Conservation (phyloP, 2,113 vertebrate genomes). For the Lepisosteus osseus region DNA sequence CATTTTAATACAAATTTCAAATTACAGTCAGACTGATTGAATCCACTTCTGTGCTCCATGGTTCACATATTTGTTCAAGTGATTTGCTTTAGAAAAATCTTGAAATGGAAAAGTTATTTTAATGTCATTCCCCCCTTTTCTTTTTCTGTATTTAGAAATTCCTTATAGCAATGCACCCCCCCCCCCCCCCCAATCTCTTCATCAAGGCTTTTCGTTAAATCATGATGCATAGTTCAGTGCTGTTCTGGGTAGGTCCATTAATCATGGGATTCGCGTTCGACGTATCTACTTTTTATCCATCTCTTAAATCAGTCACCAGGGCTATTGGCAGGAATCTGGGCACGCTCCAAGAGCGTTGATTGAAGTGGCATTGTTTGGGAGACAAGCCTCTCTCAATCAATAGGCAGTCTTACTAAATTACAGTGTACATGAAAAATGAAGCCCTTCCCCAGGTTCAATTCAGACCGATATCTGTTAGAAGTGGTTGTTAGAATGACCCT, state of each 20-base stretch:
- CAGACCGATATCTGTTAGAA: slow-evolving; percentile 16
- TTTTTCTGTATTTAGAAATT: slow-evolving; percentile 64
- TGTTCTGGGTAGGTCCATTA: slow-evolving; percentile 81
- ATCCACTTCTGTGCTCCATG: slow-evolving; percentile 48
- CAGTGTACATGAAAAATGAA: slow-evolving; percentile 79
- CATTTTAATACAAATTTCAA: slow-evolving; percentile 66
- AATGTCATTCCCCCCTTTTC: not conserved
- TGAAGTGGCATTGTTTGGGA: slow-evolving; percentile 77
- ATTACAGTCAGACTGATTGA: slow-evolving; percentile 57
- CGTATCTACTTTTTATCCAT: slow-evolving; percentile 83
- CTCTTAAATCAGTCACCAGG: slow-evolving; percentile 86
- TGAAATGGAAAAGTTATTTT: slow-evolving; percentile 47
- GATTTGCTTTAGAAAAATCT: slow-evolving; percentile 60
- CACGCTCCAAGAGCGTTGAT: slow-evolving; percentile 65
- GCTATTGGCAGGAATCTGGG: slow-evolving; percentile 70
- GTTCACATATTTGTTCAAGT: slow-evolving; percentile 69
- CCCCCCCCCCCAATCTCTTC: slow-evolving; percentile 72
- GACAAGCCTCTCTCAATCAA: slow-evolving; percentile 73
- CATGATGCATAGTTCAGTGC: slow-evolving; percentile 80
- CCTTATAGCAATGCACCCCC: slow-evolving; percentile 61
- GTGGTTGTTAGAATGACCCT: slow-evolving; percentile 27
- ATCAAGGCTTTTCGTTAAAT: slow-evolving; percentile 82
- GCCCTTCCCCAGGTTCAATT: slow-evolving; percentile 43
- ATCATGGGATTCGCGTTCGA: slow-evolving; percentile 78
- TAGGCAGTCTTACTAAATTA: slow-evolving; percentile 76